These are phyloP conservation scores for Lordiphosa andalusiaca DNA, from an alignment of 2,888 invertebrate genomes.

Conservation along the genomic window DNA sequence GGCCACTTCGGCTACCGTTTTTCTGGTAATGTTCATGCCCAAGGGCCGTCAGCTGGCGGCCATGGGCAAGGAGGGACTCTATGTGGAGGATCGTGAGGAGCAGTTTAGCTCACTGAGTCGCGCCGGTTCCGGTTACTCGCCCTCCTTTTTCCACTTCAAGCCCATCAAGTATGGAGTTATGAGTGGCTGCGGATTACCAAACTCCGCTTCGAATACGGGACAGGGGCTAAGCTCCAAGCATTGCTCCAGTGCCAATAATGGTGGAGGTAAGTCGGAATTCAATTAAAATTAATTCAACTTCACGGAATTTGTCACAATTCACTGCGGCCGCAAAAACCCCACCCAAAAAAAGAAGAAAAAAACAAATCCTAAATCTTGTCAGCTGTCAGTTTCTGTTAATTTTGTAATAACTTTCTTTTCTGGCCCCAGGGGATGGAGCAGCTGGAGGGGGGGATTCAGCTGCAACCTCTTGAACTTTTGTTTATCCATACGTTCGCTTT, in stretches of 20 bases:
- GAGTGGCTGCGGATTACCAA: slow-evolving; percentile 81
- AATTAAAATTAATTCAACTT: neutral
- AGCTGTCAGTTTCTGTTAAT: slow-evolving; percentile 60
- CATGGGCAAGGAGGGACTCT: slow-evolving; percentile 93
- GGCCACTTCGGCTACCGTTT: slow-evolving; percentile 90
- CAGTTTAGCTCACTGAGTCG: slow-evolving; percentile 89
- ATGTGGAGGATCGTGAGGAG: slow-evolving; percentile 90
- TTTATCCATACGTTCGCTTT: slow-evolving; percentile 56
- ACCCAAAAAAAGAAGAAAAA: neutral
- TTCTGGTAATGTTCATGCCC: slow-evolving; percentile 96
- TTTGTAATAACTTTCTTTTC: slow-evolving; percentile 72
- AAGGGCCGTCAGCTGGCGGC: slow-evolving; percentile 95
- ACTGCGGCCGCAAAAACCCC: neutral
- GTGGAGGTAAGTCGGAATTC: slow-evolving; percentile 71
- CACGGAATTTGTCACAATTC: slow-evolving; percentile 39
- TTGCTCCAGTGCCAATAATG: slow-evolving; percentile 77
- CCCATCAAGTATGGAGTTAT: slow-evolving; percentile 90
- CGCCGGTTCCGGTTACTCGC: slow-evolving; percentile 91
- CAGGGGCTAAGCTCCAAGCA: slow-evolving; percentile 82
- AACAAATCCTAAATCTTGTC: slow-evolving; percentile 31
- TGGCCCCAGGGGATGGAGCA: slow-evolving; percentile 47
- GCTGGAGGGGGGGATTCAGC: slow-evolving; percentile 7
- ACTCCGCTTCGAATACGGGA: slow-evolving; percentile 78
- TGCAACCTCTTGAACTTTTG: slow-evolving; percentile 67
- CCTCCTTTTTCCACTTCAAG: slow-evolving; percentile 96